Conservation (phyloP, 2,797 vertebrate genomes). For the Sebastes wilsoni region DNA sequence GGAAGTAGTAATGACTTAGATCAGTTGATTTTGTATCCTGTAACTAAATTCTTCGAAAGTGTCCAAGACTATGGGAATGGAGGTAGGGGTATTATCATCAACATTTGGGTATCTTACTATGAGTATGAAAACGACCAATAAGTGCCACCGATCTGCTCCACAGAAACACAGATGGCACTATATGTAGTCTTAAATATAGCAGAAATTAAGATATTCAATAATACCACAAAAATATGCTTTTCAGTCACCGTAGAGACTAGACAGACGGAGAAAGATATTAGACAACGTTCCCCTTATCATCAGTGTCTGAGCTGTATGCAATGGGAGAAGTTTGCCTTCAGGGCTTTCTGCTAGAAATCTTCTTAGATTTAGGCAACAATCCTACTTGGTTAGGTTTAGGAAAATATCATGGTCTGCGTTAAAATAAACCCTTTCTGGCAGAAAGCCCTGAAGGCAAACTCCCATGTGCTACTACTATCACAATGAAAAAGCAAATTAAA, state of each 20-base stretch:
- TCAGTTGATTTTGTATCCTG: not conserved
- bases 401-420: too few relatives aligned
- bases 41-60: not conserved
- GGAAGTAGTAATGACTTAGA: not conserved
- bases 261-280: not conserved
- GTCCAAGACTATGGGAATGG: not conserved
- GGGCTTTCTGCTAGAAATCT: too few relatives aligned
- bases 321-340: too few relatives aligned
- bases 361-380: too few relatives aligned
- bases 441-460: not conserved
- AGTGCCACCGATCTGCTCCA: not conserved
- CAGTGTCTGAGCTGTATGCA: not conserved
- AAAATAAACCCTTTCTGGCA: too few relatives aligned
- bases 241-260: not conserved
- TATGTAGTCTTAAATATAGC: not conserved
- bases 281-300: not conserved
- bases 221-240: not conserved
- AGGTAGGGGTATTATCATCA: not conserved
- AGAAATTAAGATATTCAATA: not conserved
- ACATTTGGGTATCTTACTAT: not conserved
- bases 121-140: not conserved
- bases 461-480: not conserved
- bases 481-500: slow-evolving; percentile 14
- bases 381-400: too few relatives aligned
- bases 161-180: not conserved